phyloP scores from a whole-genome alignment of 1,140 invertebrate species.

The Teleopsis dalmanni region DNA sequence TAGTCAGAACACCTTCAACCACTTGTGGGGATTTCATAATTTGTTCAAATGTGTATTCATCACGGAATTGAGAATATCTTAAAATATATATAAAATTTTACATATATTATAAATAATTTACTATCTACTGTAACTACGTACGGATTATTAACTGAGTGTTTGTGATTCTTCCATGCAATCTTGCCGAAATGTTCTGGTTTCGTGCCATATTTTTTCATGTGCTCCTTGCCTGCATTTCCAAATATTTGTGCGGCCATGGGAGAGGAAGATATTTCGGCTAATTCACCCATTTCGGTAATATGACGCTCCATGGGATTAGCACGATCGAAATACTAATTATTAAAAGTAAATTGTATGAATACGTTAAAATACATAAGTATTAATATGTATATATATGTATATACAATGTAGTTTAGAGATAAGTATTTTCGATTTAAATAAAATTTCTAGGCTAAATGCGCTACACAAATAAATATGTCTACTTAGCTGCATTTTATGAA shows the following conservation, averaged over 20 bases:
- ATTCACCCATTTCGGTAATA: conserved; percentile 74
- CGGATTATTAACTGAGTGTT: conserved; percentile 94
- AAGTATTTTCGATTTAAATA: too few relatives aligned
- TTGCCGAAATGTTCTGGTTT: conserved; percentile 91
- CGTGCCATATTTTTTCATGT: conserved; percentile 94
- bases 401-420: too few relatives aligned
- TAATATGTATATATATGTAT: not conserved
- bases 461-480: too few relatives aligned
- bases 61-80: conserved; percentile 83
- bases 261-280: conserved; percentile 66
- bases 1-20: conserved; percentile 85
- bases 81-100: not conserved
- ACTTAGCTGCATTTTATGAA: too few relatives aligned
- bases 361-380: not conserved
- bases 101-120: not conserved
- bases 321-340: conserved; percentile 68
- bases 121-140: too few relatives aligned
- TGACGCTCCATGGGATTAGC: conserved; percentile 93
- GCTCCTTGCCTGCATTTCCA: conserved; percentile 91
- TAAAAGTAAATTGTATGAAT: not conserved
- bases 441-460: too few relatives aligned
- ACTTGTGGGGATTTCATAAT: conserved; percentile 78
- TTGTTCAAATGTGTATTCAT: conserved; percentile 82
- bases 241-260: conserved; percentile 94
- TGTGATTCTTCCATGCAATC: conserved; percentile 96